These are phyloP conservation scores for Monomorium pharaonis DNA, from an alignment of 1,140 invertebrate genomes.

Conservation along the genomic window DNA sequence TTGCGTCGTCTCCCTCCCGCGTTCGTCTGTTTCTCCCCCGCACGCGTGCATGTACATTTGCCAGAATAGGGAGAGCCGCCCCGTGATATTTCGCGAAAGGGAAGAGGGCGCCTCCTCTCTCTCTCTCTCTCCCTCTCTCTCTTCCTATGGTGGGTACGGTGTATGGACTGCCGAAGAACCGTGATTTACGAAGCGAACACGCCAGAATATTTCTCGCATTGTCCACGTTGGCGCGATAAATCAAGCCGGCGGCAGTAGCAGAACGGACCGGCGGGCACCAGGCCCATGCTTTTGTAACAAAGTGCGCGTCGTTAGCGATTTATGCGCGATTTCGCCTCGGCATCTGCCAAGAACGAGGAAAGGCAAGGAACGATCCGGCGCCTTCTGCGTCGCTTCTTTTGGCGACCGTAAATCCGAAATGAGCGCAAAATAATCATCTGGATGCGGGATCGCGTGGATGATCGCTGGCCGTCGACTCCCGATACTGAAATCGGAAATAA, in stretches of 20 bases:
- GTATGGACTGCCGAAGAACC: conserved; percentile 75
- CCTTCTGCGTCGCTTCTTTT: conserved; percentile 44
- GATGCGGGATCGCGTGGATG: background rate
- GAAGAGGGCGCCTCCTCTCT: conserved; percentile 31
- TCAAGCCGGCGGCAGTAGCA: conserved; percentile 69
- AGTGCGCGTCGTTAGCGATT: conserved; percentile 78
- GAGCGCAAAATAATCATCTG: conserved; percentile 32
- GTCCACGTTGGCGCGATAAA: conserved; percentile 80
- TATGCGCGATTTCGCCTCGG: conserved; percentile 75
- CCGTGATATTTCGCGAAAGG: conserved; percentile 67
- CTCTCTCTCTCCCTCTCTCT: too few species aligned
- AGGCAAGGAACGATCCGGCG: conserved; percentile 30
- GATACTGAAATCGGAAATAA: background rate
- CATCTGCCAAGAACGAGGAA: conserved; percentile 64
- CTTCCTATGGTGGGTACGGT: conserved; percentile 42
- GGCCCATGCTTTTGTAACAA: conserved; percentile 71
- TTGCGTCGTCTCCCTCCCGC: background rate
- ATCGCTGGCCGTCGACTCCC: background rate
- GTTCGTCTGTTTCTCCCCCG: conserved; percentile 32
- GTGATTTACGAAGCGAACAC: conserved; percentile 78
- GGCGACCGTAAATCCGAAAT: conserved; percentile 31
- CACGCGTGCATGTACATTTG: conserved; percentile 53
- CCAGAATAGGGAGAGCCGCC: conserved; percentile 52
- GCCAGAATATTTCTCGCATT: conserved; percentile 82
- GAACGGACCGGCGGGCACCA: conserved; percentile 9